Conservation (phyloP, 2,113 vertebrate genomes). For the Cercocebus atys region DNA sequence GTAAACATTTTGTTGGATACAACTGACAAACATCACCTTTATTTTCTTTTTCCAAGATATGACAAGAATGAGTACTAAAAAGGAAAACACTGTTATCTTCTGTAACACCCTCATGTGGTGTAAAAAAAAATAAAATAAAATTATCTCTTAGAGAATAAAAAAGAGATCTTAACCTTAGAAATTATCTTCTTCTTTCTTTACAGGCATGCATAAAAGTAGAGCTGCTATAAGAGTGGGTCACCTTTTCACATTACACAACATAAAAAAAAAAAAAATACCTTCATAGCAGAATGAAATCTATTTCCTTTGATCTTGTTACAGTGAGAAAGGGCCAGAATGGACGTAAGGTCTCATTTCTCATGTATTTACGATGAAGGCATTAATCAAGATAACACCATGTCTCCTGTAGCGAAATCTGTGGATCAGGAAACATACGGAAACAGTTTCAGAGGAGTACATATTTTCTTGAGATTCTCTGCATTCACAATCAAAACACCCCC, state of each 20-base stretch:
- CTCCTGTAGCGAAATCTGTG: constrained; percentile 65
- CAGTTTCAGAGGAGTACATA: constrained; percentile 48
- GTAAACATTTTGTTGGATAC: neutral
- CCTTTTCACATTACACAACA: constrained; percentile 28
- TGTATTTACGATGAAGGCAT: constrained; percentile 55
- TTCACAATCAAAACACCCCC: constrained; percentile 71
- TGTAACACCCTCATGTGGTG: neutral
- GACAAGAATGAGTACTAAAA: neutral
- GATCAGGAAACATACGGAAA: constrained; percentile 76
- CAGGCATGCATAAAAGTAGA: neutral
- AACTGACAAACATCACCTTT: neutral
- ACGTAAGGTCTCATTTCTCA: constrained; percentile 60
- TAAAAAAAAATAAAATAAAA: neutral
- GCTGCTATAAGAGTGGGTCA: neutral
- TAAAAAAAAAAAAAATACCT: constrained; percentile 36
- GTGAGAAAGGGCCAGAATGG: constrained; percentile 55
- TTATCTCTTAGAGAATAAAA: neutral
- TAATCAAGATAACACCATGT: constrained; percentile 62
- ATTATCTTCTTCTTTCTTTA: neutral
- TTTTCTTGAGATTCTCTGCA: constrained; percentile 38
- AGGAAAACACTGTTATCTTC: neutral
- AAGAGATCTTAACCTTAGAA: neutral
- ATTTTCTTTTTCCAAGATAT: neutral
- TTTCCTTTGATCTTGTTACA: constrained; percentile 66
- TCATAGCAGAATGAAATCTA: constrained; percentile 63